Evolutionary conservation across 1,140 invertebrate genomes (phyloP), one percentile per base, ranked within the genome.

Genomic region (Coelopa frigida): DNA sequence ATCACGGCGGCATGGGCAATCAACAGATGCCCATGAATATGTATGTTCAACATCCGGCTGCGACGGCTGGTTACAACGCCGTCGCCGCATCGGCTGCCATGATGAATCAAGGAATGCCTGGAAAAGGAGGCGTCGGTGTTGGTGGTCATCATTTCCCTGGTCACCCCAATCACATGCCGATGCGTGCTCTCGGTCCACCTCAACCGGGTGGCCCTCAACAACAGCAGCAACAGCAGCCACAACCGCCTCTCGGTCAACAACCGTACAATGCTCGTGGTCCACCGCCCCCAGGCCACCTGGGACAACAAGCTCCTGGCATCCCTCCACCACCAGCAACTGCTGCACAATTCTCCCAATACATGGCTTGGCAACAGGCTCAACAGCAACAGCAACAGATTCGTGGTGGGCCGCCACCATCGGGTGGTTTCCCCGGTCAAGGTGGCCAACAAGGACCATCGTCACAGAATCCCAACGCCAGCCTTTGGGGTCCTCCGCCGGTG

Each of bases 401-500:
- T 18, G 44, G 43, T 5, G 49, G 24, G 6, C 45, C 33, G 37
- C 49, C 33, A 12, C 42, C 44, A 8, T 12, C 39, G 40, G 50
- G 44, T 11, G 49, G 36, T 29, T 43, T 22, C 36, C 45, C 49
- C 37, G 54, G 51, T 4, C 53, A 56, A 32, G 52, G 51, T 15
- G 55, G 24, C 17, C 29, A 17, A 21, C 21, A 32, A n/a, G 33
- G 51, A 24, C 58, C 57, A 33, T 56, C 50, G 6, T 49, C 48
- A 2, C 61, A 67, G 33, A 68, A 68, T 53, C 64, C 64, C 4
- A 68, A 68, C 44, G 65, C 61, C 43, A 68, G 55, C 27, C 49
- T 68, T 7, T 68, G 64, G 64, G 64, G 65, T 2, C 65, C 64
- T 6, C 65, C 65, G 18, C 64, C 65, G 0, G 61, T 68, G 22